phyloP scores from a whole-genome alignment of 1,140 invertebrate genomes.

The Adoxophyes honmai region DNA sequence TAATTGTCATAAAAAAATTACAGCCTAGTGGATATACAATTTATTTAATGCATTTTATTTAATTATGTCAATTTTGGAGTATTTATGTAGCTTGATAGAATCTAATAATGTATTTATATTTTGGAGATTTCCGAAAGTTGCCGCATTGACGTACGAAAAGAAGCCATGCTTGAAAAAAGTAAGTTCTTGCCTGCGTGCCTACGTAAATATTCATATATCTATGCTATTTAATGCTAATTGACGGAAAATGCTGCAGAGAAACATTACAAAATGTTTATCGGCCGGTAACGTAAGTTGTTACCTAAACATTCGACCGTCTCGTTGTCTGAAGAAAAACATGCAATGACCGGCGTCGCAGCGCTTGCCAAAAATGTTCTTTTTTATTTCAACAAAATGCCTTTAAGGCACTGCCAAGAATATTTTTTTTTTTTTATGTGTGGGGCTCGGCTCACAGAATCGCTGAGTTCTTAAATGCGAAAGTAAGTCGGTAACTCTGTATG shows the following conservation, averaged over 20 bases:
- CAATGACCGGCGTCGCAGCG: neutral
- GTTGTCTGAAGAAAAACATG: neutral
- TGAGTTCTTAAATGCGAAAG: too few relatives aligned
- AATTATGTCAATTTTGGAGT: slow-evolving; percentile 61
- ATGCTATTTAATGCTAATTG: too few relatives aligned
- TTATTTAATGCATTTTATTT: slow-evolving; percentile 47
- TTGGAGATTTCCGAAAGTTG: slow-evolving; percentile 45
- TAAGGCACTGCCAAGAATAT: neutral
- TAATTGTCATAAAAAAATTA: slow-evolving; percentile 23
- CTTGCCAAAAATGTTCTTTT: slow-evolving; percentile 8
- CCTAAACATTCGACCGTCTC: neutral
- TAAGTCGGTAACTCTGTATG: too few relatives aligned
- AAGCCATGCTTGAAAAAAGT: slow-evolving; percentile 43
- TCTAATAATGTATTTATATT: slow-evolving; percentile 16
- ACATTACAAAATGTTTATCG: too few relatives aligned
- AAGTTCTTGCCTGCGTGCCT: slow-evolving; percentile 32
- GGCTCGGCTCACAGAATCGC: too few relatives aligned
- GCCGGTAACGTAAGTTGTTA: too few relatives aligned
- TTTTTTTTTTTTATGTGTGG: too few relatives aligned
- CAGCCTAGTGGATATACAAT: slow-evolving; percentile 19
- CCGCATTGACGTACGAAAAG: slow-evolving; percentile 39
- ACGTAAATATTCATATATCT: too few relatives aligned
- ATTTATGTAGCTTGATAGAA: slow-evolving; percentile 37
- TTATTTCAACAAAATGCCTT: neutral
- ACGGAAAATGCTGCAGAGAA: too few relatives aligned